Percentiles rank a stretch among this genome's conserved stretches.
These are phyloP conservation scores for Trypoxylus dichotomus DNA, from an alignment of 1,140 invertebrate species.

Conservation along the genomic window DNA sequence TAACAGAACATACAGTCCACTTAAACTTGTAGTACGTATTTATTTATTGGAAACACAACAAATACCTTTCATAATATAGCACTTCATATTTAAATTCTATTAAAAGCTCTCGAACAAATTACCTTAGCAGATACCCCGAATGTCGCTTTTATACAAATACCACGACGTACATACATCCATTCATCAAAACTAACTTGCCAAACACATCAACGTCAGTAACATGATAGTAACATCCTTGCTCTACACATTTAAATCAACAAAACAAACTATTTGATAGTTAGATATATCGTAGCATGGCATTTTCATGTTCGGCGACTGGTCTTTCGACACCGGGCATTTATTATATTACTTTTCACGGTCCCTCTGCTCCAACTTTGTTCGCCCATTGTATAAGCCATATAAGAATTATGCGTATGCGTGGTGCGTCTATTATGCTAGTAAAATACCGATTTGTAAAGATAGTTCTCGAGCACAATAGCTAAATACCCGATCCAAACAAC, in stretches of 20 bases:
- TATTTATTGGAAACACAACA: no score
- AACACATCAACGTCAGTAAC: no score
- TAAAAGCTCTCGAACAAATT: no score
- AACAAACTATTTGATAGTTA: neutral
- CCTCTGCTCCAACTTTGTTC: neutral
- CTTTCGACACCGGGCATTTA: constrained; percentile 18
- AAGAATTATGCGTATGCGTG: neutral
- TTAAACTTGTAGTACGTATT: no score
- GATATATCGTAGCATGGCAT: neutral
- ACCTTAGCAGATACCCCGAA: no score
- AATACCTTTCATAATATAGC: no score
- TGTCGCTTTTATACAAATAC: no score
- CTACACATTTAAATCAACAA: neutral
- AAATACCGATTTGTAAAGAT: constrained; percentile 32
- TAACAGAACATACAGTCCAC: no score
- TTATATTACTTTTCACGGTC: constrained; percentile 1
- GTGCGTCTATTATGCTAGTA: neutral
- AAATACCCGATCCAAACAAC: constrained; percentile 32
- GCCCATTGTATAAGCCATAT: neutral
- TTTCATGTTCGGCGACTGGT: neutral
- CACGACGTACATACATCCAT: no score
- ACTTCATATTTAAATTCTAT: no score
- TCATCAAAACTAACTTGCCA: no score
- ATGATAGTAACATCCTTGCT: neutral
- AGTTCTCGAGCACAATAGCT: constrained; percentile 21